A percentile compares a stretch with the other conserved stretches of the same genome.
Evolutionary conservation across 2,888 invertebrate genomes (phyloP).

Genomic region (Ennomos quercinarius): DNA sequence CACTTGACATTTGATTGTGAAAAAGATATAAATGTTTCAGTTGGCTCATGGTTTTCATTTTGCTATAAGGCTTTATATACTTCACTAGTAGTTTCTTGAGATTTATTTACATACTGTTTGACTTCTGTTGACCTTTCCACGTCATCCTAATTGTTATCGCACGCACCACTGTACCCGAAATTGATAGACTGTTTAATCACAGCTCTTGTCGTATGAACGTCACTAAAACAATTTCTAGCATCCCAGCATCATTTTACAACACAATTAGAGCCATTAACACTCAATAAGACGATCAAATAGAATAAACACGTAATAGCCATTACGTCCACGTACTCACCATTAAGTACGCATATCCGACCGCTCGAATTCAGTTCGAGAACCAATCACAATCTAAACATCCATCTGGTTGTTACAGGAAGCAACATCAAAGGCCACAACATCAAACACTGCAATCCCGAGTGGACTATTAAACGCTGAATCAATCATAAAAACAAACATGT

Average conservation of each 20-base stretch:
- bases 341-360: conserved; percentile 26
- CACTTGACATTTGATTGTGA: too few species aligned
- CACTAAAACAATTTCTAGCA: too few species aligned
- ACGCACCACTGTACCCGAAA: too few species aligned
- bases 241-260: background rate
- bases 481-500: conserved; percentile 83
- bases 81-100: too few species aligned
- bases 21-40: too few species aligned
- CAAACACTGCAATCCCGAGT: conserved; percentile 42
- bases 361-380: conserved; percentile 16
- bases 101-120: too few species aligned
- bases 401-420: conserved; percentile 47
- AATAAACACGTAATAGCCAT: conserved; percentile 12
- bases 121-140: too few species aligned
- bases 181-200: too few species aligned
- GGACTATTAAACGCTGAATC: conserved; percentile 72
- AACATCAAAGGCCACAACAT: conserved; percentile 40
- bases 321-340: conserved; percentile 1
- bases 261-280: conserved; percentile 1
- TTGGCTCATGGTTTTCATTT: too few species aligned
- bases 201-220: too few species aligned
- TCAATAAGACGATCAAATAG: conserved; percentile 9
- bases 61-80: too few species aligned
- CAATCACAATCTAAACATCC: conserved; percentile 35
- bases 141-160: too few species aligned